A percentile compares a stretch with the other conserved stretches of the same genome.
phyloP scores from a whole-genome alignment of 2,797 vertebrate species.

The Eulemur mongoz region DNA sequence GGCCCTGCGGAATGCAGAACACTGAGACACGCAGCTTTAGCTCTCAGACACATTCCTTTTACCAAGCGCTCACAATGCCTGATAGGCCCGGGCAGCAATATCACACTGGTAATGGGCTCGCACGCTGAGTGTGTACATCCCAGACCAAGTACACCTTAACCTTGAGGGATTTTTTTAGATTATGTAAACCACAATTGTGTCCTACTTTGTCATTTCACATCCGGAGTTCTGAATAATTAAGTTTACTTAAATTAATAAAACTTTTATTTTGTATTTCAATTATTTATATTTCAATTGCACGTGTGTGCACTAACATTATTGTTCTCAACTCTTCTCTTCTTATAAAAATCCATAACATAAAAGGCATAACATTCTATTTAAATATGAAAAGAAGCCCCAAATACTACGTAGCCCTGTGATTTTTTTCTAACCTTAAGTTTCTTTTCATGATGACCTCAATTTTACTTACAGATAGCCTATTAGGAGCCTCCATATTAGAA shows the following conservation, averaged over 20 bases:
- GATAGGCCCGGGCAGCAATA: neutral
- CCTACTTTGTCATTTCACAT: neutral
- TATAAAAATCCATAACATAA: neutral
- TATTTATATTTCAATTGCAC: neutral
- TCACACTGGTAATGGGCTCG: neutral
- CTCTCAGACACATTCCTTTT: neutral
- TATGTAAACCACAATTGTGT: neutral
- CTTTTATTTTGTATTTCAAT: neutral
- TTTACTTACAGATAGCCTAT: neutral
- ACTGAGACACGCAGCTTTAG: neutral
- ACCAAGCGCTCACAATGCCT: neutral
- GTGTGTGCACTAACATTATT: neutral
- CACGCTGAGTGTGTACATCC: no score
- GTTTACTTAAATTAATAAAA: neutral
- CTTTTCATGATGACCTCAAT: neutral
- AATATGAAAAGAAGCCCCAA: neutral
- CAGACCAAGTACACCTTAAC: neutral
- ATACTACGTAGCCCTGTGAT: neutral
- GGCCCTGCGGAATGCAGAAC: neutral
- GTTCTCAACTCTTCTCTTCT: neutral
- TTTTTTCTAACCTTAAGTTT: neutral
- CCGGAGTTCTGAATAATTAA: neutral
- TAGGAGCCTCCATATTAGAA: neutral
- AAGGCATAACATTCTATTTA: neutral
- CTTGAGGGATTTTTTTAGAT: neutral